phyloP scores from a whole-genome alignment of 2,113 vertebrate genomes.

The Anoplopoma fimbria region DNA sequence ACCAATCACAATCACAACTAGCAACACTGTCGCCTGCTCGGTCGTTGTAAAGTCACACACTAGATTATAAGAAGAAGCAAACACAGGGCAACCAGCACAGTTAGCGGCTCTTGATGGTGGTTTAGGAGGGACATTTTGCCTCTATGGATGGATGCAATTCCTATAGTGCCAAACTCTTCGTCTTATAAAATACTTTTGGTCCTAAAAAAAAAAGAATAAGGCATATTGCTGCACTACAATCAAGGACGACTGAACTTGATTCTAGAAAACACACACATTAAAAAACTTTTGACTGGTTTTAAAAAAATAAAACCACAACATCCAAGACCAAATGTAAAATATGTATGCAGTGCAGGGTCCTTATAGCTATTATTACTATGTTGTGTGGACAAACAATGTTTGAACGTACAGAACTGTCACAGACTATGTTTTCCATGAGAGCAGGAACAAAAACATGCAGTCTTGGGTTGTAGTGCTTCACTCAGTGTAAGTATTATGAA shows the following conservation, averaged over 20 bases:
- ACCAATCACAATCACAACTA: conserved; percentile 48
- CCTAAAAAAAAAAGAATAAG: neutral
- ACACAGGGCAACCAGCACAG: neutral
- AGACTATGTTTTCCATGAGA: no score
- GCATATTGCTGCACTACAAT: neutral
- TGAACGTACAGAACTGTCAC: neutral
- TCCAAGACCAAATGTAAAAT: neutral
- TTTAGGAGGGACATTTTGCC: neutral
- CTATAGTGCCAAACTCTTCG: neutral
- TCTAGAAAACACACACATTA: neutral
- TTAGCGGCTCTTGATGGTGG: neutral
- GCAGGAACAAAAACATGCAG: neutral
- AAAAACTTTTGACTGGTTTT: neutral
- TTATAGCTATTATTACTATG: neutral
- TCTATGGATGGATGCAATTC: neutral
- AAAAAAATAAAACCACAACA: neutral
- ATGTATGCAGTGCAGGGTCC: neutral
- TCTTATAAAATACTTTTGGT: neutral
- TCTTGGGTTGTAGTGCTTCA: no score
- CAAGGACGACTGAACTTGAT: neutral
- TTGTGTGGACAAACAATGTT: neutral
- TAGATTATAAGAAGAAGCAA: conserved; percentile 9
- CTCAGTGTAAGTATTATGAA: no score
- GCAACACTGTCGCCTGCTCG: conserved; percentile 2
- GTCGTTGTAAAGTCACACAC: conserved; percentile 42